Evolutionary conservation across 2,888 invertebrate species (phyloP).

Genomic region (Aporophyla nigra): DNA sequence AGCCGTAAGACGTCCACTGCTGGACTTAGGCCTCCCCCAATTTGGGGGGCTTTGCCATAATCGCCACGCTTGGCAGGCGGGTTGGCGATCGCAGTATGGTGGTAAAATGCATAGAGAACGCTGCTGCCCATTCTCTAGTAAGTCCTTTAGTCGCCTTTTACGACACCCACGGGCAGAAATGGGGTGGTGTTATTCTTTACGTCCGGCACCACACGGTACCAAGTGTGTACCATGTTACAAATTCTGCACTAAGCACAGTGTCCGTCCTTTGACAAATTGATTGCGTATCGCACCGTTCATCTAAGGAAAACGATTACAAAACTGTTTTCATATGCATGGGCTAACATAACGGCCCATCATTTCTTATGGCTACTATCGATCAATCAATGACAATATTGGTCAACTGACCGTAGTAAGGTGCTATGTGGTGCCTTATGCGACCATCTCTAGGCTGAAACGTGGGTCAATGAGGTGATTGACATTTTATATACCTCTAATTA

Average conservation of each 20-base stretch:
- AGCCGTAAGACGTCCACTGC: too few species aligned
- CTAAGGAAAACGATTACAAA: slow-evolving; percentile 30
- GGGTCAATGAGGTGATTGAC: background rate
- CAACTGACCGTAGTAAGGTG: slow-evolving; percentile 39
- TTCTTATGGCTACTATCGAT: slow-evolving; percentile 35
- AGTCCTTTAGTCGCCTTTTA: too few species aligned
- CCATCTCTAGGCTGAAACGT: slow-evolving; percentile 1
- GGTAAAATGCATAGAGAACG: too few species aligned
- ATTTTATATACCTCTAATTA: background rate
- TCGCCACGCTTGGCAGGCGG: too few species aligned
- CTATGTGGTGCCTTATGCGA: slow-evolving; percentile 10
- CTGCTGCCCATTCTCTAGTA: too few species aligned
- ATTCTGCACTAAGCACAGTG: background rate
- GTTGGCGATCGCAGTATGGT: too few species aligned
- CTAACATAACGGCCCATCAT: slow-evolving; percentile 22
- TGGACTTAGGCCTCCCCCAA: too few species aligned
- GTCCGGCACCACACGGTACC: too few species aligned
- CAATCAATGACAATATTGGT: slow-evolving; percentile 43
- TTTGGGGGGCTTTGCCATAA: too few species aligned
- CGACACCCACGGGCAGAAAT: too few species aligned
- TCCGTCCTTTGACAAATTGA: background rate
- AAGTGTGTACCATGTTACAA: too few species aligned
- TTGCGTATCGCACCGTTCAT: background rate
- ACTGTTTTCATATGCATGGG: slow-evolving; percentile 27
- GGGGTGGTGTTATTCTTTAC: too few species aligned